Percentiles rank a stretch among this genome's conserved stretches.
Conservation (phyloP, 2,113 vertebrate genomes). For the Gasterosteus aculeatus region DNA sequence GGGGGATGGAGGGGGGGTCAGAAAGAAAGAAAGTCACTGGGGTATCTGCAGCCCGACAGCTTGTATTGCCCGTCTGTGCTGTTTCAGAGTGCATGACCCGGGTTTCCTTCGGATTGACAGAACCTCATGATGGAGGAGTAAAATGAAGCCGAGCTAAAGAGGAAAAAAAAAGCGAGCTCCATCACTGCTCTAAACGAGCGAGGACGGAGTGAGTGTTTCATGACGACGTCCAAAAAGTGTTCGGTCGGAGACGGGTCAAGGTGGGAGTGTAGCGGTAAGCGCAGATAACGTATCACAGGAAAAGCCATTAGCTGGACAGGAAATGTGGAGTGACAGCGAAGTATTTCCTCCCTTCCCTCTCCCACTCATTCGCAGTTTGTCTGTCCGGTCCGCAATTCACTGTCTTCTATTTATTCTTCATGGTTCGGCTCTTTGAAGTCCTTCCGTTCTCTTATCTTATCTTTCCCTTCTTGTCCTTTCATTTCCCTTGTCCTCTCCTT, state of each 20-base stretch:
- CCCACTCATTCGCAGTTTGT: slow-evolving; percentile 22
- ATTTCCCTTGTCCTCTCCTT: background rate
- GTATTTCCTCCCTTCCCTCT: slow-evolving; percentile 58
- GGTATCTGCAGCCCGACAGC: slow-evolving; percentile 9
- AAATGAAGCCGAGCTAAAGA: slow-evolving; percentile 14
- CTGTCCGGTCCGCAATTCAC: slow-evolving; percentile 18
- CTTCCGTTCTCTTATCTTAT: background rate
- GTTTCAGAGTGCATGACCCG: slow-evolving; percentile 9
- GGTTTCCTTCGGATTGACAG: too few relatives aligned
- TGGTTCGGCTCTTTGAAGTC: background rate
- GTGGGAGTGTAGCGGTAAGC: slow-evolving; percentile 36
- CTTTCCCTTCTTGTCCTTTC: background rate
- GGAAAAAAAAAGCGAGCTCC: slow-evolving; percentile 20
- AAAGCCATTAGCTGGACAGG: slow-evolving; percentile 71
- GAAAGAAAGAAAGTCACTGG: background rate
- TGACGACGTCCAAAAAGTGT: slow-evolving; percentile 38
- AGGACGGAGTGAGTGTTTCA: slow-evolving; percentile 42
- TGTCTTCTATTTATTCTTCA: background rate
- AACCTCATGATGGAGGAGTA: background rate
- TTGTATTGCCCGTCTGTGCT: slow-evolving; percentile 8
- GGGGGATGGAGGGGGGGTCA: background rate
- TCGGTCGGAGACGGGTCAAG: slow-evolving; percentile 40
- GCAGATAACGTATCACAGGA: slow-evolving; percentile 74
- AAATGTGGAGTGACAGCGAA: slow-evolving; percentile 70
- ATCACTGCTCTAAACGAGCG: slow-evolving; percentile 25